Evolutionary conservation across 2,888 invertebrate genomes (phyloP).

Genomic region (Lathronympha strigana): DNA sequence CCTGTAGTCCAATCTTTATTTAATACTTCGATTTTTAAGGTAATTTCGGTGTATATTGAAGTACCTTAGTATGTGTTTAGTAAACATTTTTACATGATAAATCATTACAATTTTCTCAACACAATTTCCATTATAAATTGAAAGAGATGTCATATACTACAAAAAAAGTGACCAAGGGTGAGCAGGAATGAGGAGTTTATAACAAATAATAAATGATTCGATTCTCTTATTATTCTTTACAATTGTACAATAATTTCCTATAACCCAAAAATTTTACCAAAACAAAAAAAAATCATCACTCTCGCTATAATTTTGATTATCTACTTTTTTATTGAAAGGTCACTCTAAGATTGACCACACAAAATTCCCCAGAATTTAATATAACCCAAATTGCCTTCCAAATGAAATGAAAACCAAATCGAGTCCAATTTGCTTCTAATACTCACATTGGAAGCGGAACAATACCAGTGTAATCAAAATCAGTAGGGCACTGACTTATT

Average conservation of each 20-base stretch:
- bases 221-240: too few relatives aligned
- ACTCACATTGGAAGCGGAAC: constrained; percentile 15
- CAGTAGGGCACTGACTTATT: constrained; percentile 9
- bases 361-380: background rate
- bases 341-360: constrained; percentile 4
- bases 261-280: background rate
- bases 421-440: constrained; percentile 27
- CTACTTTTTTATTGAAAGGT: background rate
- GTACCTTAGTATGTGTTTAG: too few relatives aligned
- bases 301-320: background rate
- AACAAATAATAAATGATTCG: background rate
- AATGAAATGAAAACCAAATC: constrained; percentile 31
- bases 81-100: too few relatives aligned
- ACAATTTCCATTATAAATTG: too few relatives aligned
- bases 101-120: too few relatives aligned
- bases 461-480: constrained; percentile 32
- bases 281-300: background rate
- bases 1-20: too few relatives aligned
- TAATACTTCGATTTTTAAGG: too few relatives aligned
- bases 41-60: too few relatives aligned
- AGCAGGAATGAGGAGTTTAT: too few relatives aligned
- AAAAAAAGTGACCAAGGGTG: too few relatives aligned
- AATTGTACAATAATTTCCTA: background rate
- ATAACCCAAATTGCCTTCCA: constrained; percentile 20
- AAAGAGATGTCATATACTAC: too few relatives aligned